Conservation (phyloP, 2,797 vertebrate genomes). For the Salarias fasciatus region DNA sequence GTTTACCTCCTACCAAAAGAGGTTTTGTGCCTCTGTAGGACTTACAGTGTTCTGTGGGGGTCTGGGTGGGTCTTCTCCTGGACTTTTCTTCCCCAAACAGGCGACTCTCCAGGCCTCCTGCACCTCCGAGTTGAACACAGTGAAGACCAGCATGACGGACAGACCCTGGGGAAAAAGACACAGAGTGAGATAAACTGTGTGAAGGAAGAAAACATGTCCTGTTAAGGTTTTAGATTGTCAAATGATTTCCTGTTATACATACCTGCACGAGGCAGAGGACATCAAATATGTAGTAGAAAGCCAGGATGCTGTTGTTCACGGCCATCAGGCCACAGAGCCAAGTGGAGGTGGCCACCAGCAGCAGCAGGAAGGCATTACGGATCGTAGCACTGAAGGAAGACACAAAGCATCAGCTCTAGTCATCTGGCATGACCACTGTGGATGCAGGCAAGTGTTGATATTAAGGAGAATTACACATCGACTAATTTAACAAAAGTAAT, state of each 20-base stretch:
- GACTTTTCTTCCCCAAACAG: conserved; percentile 91
- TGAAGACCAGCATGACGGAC: conserved; percentile 91
- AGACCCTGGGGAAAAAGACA: conserved; percentile 82
- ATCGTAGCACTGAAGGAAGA: conserved; percentile 87
- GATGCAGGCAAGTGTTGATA: too few relatives aligned
- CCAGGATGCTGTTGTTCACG: conserved; percentile 97
- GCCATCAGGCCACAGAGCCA: conserved; percentile 98
- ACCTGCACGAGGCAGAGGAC: conserved; percentile 96
- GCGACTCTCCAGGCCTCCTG: conserved; percentile 91
- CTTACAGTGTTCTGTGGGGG: conserved; percentile 85
- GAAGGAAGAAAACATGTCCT: too few relatives aligned
- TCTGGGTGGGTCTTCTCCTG: conserved; percentile 85
- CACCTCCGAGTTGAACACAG: conserved; percentile 91
- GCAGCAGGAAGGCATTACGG: conserved; percentile 93
- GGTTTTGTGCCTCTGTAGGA: conserved; percentile 2
- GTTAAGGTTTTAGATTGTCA: too few relatives aligned
- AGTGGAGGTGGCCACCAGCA: conserved; percentile 93
- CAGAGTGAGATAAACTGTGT: too few relatives aligned
- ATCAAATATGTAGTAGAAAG: conserved; percentile 97
- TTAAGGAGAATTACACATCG: too few relatives aligned
- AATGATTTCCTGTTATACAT: conserved; percentile 30
- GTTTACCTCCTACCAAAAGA: too few relatives aligned
- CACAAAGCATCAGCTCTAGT: conserved; percentile 6
- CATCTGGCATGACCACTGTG: too few relatives aligned
- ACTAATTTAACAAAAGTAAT: too few relatives aligned